phyloP scores from a whole-genome alignment of 2,113 vertebrate genomes.

The Rissa tridactyla region DNA sequence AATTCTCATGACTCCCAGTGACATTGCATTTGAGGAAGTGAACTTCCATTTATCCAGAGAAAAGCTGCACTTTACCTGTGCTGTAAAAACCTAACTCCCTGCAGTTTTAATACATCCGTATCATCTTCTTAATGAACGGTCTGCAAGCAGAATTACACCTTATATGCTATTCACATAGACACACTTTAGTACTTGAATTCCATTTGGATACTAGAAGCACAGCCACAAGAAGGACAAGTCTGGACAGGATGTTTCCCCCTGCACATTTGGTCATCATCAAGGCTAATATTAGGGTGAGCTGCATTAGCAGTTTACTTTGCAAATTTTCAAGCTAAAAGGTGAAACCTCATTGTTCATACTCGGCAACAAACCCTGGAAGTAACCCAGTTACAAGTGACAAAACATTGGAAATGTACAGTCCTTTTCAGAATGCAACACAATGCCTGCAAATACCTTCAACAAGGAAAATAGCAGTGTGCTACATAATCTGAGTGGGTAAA shows the following conservation, averaged over 20 bases:
- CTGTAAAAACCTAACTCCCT: neutral
- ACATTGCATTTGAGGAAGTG: neutral
- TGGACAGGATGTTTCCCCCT: neutral
- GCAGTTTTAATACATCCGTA: neutral
- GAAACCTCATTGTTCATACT: neutral
- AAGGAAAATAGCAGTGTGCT: neutral
- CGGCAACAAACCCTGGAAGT: neutral
- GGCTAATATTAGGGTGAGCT: neutral
- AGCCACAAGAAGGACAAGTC: neutral
- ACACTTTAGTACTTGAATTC: neutral
- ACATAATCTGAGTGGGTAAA: neutral
- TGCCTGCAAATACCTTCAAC: neutral
- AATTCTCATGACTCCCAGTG: neutral
- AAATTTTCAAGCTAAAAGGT: neutral
- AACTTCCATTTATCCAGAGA: neutral
- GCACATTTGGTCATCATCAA: neutral
- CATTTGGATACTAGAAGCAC: neutral
- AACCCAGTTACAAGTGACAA: neutral
- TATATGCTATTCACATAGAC: rapidly evolving
- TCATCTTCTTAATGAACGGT: neutral
- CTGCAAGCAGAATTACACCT: neutral
- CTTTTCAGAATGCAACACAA: neutral
- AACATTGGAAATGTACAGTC: neutral
- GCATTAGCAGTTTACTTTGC: neutral
- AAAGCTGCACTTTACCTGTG: neutral